These are phyloP conservation scores for Puntigrus tetrazona DNA, from an alignment of 2,113 vertebrate species.

Conservation along the genomic window DNA sequence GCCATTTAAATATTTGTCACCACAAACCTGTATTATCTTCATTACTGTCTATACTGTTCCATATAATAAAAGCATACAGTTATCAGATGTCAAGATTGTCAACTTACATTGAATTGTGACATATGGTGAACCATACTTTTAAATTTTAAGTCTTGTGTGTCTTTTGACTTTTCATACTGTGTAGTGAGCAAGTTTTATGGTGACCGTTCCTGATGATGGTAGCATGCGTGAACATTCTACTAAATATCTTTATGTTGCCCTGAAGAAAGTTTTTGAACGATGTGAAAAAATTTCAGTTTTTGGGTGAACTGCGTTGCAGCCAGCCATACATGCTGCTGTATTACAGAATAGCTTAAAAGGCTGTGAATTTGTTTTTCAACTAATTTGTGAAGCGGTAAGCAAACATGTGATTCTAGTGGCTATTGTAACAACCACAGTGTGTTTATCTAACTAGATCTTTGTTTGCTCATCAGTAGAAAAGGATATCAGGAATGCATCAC, in stretches of 20 bases:
- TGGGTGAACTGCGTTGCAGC: background rate
- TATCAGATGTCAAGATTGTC: background rate
- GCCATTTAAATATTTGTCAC: background rate
- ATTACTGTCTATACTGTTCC: background rate
- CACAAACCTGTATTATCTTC: background rate
- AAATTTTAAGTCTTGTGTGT: background rate
- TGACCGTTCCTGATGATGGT: background rate
- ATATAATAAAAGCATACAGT: background rate
- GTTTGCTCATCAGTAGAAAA: background rate
- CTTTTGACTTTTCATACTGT: background rate
- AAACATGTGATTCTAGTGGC: background rate
- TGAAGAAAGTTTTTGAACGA: background rate
- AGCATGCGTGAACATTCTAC: background rate
- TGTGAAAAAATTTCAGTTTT: background rate
- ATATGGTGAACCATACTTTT: background rate
- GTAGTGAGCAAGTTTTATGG: background rate
- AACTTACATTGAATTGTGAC: background rate
- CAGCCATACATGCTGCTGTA: background rate
- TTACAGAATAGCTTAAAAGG: background rate
- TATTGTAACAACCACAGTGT: background rate
- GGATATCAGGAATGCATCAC: background rate
- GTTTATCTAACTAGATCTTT: background rate
- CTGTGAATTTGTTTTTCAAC: background rate
- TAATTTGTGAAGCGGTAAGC: background rate
- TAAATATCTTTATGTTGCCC: background rate